These are phyloP conservation scores for Rhorus exstirpatorius DNA, from an alignment of 2,888 invertebrate species.

Conservation along the genomic window DNA sequence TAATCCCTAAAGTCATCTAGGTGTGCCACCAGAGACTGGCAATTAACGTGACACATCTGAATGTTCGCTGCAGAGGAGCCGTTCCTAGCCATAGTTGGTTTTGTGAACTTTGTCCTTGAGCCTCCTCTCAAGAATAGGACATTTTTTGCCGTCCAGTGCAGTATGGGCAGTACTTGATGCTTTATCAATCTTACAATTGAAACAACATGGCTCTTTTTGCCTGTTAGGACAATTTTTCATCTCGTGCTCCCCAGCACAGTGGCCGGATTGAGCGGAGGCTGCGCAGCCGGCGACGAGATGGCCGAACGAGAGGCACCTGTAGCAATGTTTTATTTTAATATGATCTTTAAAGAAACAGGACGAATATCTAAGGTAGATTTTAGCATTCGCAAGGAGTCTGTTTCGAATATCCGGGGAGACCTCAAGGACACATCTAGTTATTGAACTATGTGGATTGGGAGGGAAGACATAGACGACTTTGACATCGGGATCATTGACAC, in stretches of 20 bases:
- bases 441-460: not conserved
- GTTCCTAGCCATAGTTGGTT: not conserved
- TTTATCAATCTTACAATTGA: not conserved
- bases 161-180: not conserved
- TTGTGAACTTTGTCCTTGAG: not conserved
- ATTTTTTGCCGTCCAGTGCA: constrained; percentile 2
- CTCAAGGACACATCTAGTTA: not conserved
- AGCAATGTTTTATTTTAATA: constrained; percentile 12
- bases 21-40: constrained; percentile 3
- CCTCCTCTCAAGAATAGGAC: not conserved
- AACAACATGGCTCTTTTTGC: not conserved
- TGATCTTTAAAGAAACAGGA: constrained; percentile 12
- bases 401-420: not conserved
- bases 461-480: not conserved
- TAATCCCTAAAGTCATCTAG: constrained; percentile 14
- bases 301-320: not conserved
- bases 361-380: not conserved
- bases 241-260: constrained; percentile 8
- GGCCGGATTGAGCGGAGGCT: not conserved
- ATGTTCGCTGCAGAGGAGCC: not conserved
- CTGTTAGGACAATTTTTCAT: not conserved
- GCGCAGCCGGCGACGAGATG: not conserved
- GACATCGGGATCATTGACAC: not conserved
- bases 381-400: not conserved
- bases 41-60: not conserved